Evolutionary conservation across 2,113 vertebrate genomes (phyloP).

Genomic region (Hyperopisus bebe): DNA sequence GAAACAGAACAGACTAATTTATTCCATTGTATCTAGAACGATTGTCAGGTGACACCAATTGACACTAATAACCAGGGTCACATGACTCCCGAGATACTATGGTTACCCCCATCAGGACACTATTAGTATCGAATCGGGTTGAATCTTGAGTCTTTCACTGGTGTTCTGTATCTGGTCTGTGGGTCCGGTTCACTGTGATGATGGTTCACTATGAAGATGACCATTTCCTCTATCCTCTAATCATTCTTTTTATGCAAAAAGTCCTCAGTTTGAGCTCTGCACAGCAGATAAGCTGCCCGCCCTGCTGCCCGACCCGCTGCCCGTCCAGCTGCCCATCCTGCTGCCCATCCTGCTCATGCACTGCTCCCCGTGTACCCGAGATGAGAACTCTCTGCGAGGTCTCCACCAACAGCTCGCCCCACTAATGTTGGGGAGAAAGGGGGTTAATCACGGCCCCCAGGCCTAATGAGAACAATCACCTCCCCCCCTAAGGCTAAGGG

Average conservation of each 20-base stretch:
- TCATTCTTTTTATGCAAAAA: not conserved
- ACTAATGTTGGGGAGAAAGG: not conserved
- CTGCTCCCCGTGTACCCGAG: not conserved
- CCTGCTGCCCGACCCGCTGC: not conserved
- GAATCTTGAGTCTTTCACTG: not conserved
- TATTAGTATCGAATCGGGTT: not conserved
- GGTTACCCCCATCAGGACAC: not conserved
- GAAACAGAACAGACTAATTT: not conserved
- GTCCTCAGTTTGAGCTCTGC: not conserved
- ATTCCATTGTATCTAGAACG: not conserved
- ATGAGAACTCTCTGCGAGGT: not conserved
- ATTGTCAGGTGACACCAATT: not conserved
- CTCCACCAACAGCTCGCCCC: not conserved
- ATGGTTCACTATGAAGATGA: not conserved
- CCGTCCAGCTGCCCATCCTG: too few species aligned
- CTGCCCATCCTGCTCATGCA: not conserved
- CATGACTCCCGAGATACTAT: not conserved
- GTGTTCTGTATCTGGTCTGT: not conserved
- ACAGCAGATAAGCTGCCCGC: not conserved
- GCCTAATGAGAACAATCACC: not conserved
- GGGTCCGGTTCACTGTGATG: not conserved
- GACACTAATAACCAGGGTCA: not conserved
- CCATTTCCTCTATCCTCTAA: too few species aligned
- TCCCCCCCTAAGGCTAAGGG: not conserved
- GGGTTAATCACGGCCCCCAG: not conserved